Evolutionary conservation across 2,888 invertebrate genomes (phyloP).

Genomic region (Mactromeris polynyma): DNA sequence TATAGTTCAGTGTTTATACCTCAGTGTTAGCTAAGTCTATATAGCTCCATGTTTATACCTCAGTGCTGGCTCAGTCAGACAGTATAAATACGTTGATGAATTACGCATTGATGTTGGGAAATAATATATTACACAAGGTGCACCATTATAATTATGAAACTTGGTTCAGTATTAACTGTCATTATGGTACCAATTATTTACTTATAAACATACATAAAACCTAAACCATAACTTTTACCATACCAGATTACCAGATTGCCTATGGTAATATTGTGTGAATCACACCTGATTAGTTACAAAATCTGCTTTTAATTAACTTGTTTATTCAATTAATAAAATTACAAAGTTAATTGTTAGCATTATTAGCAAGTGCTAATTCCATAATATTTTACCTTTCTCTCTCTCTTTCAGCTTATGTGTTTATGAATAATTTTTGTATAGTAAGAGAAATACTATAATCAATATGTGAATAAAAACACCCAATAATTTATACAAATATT

Average conservation of each 20-base stretch:
- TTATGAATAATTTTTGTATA: conserved; percentile 4
- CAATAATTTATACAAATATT: background rate
- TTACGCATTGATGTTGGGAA: no score
- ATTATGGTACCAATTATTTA: background rate
- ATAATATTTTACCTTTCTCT: background rate
- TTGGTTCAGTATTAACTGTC: background rate
- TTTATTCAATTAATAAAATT: background rate
- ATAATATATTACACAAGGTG: no score
- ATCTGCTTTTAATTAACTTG: background rate
- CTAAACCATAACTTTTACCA: background rate
- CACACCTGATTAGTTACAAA: background rate
- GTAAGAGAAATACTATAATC: background rate
- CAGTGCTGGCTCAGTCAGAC: no score
- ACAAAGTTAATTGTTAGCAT: background rate
- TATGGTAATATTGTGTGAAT: background rate
- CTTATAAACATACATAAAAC: background rate
- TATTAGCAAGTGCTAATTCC: background rate
- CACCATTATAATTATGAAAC: no score
- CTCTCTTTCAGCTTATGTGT: background rate
- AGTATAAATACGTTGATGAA: no score
- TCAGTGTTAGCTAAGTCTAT: no score
- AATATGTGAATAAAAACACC: background rate
- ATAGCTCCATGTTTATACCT: no score
- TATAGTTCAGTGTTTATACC: no score
- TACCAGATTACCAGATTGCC: background rate